Base-by-base conservation (phyloP, 2,888 invertebrate species). In the Pristionchus entomophagus region DNA sequence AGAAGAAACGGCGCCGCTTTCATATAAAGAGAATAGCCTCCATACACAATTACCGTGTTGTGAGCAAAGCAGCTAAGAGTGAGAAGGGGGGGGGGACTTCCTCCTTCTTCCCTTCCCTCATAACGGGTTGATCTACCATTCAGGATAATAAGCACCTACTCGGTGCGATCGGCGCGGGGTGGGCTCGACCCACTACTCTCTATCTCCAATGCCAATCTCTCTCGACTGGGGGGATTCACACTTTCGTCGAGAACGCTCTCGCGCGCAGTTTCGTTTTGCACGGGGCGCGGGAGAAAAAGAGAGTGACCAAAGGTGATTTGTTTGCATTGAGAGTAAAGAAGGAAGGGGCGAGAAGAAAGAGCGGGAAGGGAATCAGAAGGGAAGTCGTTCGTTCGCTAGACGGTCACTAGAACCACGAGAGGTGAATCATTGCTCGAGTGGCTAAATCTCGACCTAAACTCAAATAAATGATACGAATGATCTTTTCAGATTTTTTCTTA, bases 301-400 rank as follows among this genome's bases (percentile, higher is more conserved):
- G 56, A 59, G 56, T 82, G 82, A 59, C 82, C 82, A 82, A 82
- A 59, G 56, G 41, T 38, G 45, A 38, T 82, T 59, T 82, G 82
- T 82, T 82, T 82, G 82, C 82, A 80, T 53, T 80, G 82, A 82
- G 82, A 82, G 59, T 82, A 56, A 82, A 80, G 78, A 29, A 51
- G 80, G 41, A 59, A 38, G 82, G 41, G 32, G 73, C n/a, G 32
- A 49, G 51, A 53, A 53, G 51, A 53, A 78, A 53, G 78, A 51
- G 78, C 19, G 78, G 51, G 78, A 51, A n/a, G n/a, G n/a, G n/a
- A 78, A 78, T 73, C 41, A 73, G 73, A 73, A 73, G 73, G 73
- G 41, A 26, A 73, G 73, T 73, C 73, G 73, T 73, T 73, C 73
- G 45, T 14, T 45, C 45, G 6, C 19, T 56, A 65, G 65, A 65